These are phyloP conservation scores for Ethmia dodecea DNA, from an alignment of 2,888 invertebrate genomes.

Conservation along the genomic window DNA sequence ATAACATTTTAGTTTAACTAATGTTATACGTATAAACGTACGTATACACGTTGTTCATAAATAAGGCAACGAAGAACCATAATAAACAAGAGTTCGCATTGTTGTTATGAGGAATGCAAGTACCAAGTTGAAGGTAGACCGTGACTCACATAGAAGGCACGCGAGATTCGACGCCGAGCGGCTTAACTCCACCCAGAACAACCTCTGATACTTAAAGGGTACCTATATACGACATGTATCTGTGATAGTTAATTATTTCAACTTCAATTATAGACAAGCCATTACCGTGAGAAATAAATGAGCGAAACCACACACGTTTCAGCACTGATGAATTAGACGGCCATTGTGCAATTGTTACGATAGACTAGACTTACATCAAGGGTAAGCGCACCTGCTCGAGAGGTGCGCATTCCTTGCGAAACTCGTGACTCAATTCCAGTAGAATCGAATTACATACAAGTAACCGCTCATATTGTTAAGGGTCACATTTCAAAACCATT, in stretches of 20 bases:
- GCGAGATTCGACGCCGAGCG: constrained; percentile 39
- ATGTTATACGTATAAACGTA: not conserved
- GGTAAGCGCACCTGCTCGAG: constrained; percentile 34
- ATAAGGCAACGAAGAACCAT: not conserved
- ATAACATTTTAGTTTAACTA: not conserved
- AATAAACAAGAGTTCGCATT: constrained; percentile 4
- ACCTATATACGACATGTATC: constrained; percentile 2
- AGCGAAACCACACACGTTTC: constrained; percentile 4
- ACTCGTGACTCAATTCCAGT: constrained; percentile 31
- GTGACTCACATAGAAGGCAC: constrained; percentile 64
- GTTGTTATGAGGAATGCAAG: constrained; percentile 52
- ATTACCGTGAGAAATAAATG: constrained; percentile 6
- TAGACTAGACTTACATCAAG: constrained; percentile 8
- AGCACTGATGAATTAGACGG: constrained; percentile 9
- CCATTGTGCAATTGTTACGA: constrained; percentile 15
- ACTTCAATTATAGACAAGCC: constrained; percentile 1
- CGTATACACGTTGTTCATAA: not conserved
- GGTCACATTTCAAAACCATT: constrained; percentile 8
- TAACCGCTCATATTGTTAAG: constrained; percentile 7
- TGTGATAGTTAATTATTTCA: not conserved
- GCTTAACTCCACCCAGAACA: constrained; percentile 33
- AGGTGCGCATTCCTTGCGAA: constrained; percentile 30
- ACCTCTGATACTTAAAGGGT: constrained; percentile 22
- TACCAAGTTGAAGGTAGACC: constrained; percentile 37
- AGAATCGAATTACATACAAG: constrained; percentile 33